Evolutionary conservation across 2,797 vertebrate genomes (phyloP).

Genomic region (Notolepis coatsorum): DNA sequence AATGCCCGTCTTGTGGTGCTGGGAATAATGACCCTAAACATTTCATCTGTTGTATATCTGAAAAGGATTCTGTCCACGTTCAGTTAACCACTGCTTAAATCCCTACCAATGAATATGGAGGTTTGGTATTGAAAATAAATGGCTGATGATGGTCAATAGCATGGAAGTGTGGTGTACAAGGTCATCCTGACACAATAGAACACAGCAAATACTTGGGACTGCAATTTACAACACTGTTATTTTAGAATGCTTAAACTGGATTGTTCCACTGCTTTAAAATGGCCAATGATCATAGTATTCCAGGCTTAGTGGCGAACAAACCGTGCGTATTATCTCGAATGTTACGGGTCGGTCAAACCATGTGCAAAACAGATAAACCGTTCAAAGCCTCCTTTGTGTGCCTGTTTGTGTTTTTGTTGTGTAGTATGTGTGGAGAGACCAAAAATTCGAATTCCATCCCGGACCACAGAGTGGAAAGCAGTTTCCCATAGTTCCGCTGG

Average conservation of each 20-base stretch:
- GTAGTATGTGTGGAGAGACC: slow-evolving; percentile 32
- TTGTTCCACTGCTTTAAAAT: slow-evolving; percentile 36
- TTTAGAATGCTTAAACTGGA: slow-evolving; percentile 25
- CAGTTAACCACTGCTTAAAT: slow-evolving; percentile 34
- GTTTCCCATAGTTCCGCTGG: slow-evolving; percentile 68
- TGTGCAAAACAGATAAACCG: slow-evolving; percentile 64
- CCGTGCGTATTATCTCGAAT: slow-evolving; percentile 35
- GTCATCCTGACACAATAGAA: background rate
- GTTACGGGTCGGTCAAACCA: slow-evolving; percentile 41
- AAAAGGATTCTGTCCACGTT: slow-evolving; percentile 53
- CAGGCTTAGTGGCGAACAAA: slow-evolving; percentile 25
- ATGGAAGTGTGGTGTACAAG: background rate
- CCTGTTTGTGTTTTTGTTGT: slow-evolving; percentile 66
- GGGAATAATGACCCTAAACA: slow-evolving; percentile 77
- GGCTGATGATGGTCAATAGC: background rate
- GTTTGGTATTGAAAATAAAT: slow-evolving; percentile 10
- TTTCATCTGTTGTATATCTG: slow-evolving; percentile 72
- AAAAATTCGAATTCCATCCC: slow-evolving; percentile 57
- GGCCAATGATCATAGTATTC: background rate
- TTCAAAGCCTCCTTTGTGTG: slow-evolving; percentile 58
- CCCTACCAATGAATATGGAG: slow-evolving; percentile 24
- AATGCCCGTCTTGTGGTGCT: slow-evolving; percentile 63
- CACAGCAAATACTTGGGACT: background rate
- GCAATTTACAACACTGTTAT: slow-evolving; percentile 9
- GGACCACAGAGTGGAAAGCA: slow-evolving; percentile 50